A percentile compares a stretch with the other conserved stretches of the same genome.
phyloP scores from a whole-genome alignment of 2,797 vertebrate genomes.

The Buceros bicornis region DNA sequence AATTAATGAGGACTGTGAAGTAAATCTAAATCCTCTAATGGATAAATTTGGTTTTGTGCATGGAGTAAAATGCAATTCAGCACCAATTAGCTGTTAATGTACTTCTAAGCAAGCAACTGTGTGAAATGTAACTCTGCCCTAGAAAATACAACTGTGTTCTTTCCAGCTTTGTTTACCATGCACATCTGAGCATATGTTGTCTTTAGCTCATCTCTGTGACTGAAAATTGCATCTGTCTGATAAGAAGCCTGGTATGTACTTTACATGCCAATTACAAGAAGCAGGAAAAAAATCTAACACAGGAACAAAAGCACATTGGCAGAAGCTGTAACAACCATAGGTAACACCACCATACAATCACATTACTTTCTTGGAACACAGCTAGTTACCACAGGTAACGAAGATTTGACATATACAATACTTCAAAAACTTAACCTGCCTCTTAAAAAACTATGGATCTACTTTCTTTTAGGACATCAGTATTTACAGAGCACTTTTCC shows the following conservation, averaged over 20 bases:
- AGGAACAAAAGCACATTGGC: conserved; percentile 25
- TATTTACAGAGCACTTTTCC: not conserved
- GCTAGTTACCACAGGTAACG: conserved; percentile 27
- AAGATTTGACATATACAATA: conserved; percentile 14
- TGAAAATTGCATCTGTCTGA: not conserved
- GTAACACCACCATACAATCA: conserved; percentile 19
- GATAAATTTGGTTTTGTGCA: not conserved
- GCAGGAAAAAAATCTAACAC: not conserved
- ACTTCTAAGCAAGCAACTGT: not conserved
- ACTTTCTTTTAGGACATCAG: not conserved
- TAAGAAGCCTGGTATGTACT: not conserved
- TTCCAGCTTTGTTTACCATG: not conserved
- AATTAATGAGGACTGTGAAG: not conserved
- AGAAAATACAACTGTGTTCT: not conserved
- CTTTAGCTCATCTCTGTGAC: not conserved
- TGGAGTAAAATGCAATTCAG: not conserved
- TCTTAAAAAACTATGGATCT: not conserved
- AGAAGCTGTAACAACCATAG: conserved; percentile 23
- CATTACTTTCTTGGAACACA: conserved; percentile 17
- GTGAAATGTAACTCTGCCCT: not conserved
- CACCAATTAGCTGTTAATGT: not conserved
- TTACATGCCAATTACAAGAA: not conserved
- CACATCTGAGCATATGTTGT: not conserved
- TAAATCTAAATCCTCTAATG: not conserved
- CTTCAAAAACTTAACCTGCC: not conserved